Evolutionary conservation across 2,888 invertebrate genomes (phyloP).

Genomic region (Pammene aurita): DNA sequence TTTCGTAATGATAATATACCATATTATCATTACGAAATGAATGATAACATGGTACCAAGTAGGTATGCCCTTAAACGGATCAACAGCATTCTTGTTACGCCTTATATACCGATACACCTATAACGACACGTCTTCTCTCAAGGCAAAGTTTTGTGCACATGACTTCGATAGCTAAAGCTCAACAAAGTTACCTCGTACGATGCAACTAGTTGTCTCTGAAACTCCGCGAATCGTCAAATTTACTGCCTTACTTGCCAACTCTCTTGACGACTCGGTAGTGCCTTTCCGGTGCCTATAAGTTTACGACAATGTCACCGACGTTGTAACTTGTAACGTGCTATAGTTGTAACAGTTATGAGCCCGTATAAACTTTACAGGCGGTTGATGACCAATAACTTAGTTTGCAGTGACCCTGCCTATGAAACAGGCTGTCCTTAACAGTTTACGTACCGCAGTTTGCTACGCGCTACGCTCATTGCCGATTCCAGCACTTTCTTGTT

Average conservation of each 20-base stretch:
- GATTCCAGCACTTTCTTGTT: too few species aligned
- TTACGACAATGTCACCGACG: conserved; percentile 15
- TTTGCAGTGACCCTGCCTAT: neutral
- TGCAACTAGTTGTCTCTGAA: conserved; percentile 21
- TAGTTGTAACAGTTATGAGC: conserved; percentile 9
- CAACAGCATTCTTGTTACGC: too few species aligned
- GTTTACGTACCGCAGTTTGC: too few species aligned
- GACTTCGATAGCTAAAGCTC: neutral
- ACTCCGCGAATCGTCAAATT: conserved; percentile 13
- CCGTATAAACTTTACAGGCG: conserved; percentile 2
- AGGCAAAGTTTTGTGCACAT: conserved; percentile 10
- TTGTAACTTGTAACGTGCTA: conserved; percentile 20
- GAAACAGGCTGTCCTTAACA: neutral
- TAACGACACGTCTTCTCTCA: neutral
- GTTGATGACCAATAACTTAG: neutral
- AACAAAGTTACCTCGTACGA: conserved; percentile 5
- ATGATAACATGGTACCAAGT: too few species aligned
- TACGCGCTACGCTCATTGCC: too few species aligned
- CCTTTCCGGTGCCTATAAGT: conserved; percentile 22
- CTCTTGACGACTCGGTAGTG: conserved; percentile 15
- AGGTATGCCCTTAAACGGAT: too few species aligned
- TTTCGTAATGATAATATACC: too few species aligned
- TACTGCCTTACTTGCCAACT: conserved; percentile 15
- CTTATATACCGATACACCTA: too few species aligned
- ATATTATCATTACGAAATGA: too few species aligned